Base-by-base conservation (phyloP, 2,113 vertebrate species). In the Dicerorhinus sumatrensis region DNA sequence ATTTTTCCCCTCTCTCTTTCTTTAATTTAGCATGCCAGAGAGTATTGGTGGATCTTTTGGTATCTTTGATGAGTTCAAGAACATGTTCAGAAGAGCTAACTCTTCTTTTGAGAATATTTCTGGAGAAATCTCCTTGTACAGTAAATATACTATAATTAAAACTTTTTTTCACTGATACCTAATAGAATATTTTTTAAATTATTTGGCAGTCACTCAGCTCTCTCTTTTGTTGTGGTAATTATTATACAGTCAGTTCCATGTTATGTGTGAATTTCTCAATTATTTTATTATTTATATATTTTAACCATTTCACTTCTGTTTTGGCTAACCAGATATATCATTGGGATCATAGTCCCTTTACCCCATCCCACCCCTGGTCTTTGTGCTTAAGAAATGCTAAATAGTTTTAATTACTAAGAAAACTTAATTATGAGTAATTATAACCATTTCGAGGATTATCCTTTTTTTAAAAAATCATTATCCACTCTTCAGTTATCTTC, bases 71-170 rank as follows among this genome's bases (percentile, higher is more conserved):
- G 99, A 99, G 99, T 97, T 99, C 99, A 97, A 99, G 98, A 97
- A 99, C 99, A 31, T 99, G 99, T 96, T 99, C 99, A 18, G 99
- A 99, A 98, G 99, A 99, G 80, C 98, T 99, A 86, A 98, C 99
- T 86, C 99, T 99, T 96, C 98, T 99, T 98, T 98, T 99, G 89
- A 99, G 99, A 94, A 98, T 99, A 98, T 99, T 99, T 99, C 98
- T 99, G 98, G 99, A 99, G 98, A 99, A 99, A 98, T 99, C 99
- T 46, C 99, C 99, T 86, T 99, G 99, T 91, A 99, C 99, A 25
- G 99, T 99, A 99, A 99, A 99, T 99, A 98, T 94, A 42, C 88
- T 95, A 77, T 67, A 73, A 94, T 89, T 96, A 88, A 62, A 79
- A 21, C 31, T 62, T 93, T 95, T 79, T 92, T 72, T 83, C 27